Evolutionary conservation across 2,113 vertebrate species (phyloP), one percentile per base, ranked within the genome.

Genomic region (Myrmecophaga tridactyla): DNA sequence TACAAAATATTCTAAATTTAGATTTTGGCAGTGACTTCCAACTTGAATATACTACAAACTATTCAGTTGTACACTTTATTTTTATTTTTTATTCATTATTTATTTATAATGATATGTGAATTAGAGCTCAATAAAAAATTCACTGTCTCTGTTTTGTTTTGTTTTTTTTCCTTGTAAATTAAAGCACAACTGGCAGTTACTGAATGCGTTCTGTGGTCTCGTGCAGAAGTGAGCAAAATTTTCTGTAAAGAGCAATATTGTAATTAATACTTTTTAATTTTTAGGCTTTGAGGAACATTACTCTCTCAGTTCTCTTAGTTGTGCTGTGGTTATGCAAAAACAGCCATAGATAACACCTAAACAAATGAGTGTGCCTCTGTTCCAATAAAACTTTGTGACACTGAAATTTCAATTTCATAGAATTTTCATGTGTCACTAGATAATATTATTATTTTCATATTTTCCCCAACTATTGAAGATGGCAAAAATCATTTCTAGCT

Each of bases 361-460:
- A n/a, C 60, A 31, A 25, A 13, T 29, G 21, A 31, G 36, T 12
- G 34, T 69, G 62, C 13, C 39, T 21, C 29, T 25, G 29, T 78
- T 89, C 65, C 67, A 41, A n/a, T 75, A 58, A 72, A 94, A 82
- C 67, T 94, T 96, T 80, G 58, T 53, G 21, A 29, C 53, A 3
- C 25, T 23, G 23, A 73, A n/a, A 51, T 41, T 48, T 83, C 14
- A 25, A 14, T 92, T 92, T 60, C 46, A 10, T 46, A n/a, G 18
- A 18, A 5, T 36, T 60, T 92, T 51, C 29, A 31, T 14, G 1
- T 60, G 17, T 31, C 83, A 31, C 36, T 88, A 48, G 53, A 12
- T 31, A 18, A 20, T 34, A 31, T 29, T 51, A 18, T 70, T 51
- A 18, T 70, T 87, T 65, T 90, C 1, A 63, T 75, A 43, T 20